A percentile compares a stretch with the other conserved stretches of the same genome.
These are phyloP conservation scores for Vulpes lagopus DNA, from an alignment of 2,113 vertebrate species.

Conservation along the genomic window DNA sequence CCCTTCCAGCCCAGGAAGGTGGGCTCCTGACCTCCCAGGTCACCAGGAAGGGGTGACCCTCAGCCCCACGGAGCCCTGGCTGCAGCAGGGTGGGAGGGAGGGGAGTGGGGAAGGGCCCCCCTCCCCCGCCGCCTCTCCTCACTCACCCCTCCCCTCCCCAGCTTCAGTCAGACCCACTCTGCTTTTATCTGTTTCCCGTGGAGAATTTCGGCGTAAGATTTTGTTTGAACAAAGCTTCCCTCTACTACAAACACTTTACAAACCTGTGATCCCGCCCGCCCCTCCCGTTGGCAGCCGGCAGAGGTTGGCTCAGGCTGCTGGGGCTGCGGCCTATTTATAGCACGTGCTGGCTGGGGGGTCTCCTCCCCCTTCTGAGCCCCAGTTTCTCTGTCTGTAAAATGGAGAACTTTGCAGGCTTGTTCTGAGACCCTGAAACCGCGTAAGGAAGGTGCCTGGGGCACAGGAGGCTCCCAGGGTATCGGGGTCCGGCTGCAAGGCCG, in stretches of 20 bases:
- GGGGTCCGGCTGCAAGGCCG: background rate
- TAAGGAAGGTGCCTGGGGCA: background rate
- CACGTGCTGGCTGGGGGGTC: background rate
- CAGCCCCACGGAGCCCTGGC: background rate
- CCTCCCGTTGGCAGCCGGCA: background rate
- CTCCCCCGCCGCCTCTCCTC: background rate
- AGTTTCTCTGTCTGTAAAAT: background rate
- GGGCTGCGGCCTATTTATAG: slow-evolving; percentile 69
- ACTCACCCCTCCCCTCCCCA: background rate
- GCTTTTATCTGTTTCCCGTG: slow-evolving; percentile 63
- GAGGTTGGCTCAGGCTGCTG: background rate
- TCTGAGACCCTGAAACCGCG: background rate
- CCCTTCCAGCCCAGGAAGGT: background rate
- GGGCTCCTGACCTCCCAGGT: background rate
- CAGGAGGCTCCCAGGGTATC: background rate
- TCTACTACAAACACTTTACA: slow-evolving; percentile 74
- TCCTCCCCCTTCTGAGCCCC: background rate
- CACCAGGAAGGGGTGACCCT: background rate
- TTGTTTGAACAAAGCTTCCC: slow-evolving; percentile 75
- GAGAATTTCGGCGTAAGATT: slow-evolving; percentile 28
- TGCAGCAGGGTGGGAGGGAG: too few species aligned
- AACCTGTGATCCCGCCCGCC: slow-evolving; percentile 73
- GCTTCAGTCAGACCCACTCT: slow-evolving; percentile 15
- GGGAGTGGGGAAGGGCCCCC: rapidly evolving
- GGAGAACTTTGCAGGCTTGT: background rate